These are phyloP conservation scores for Ramphastos sulfuratus DNA, from an alignment of 2,113 vertebrate species.

Conservation along the genomic window DNA sequence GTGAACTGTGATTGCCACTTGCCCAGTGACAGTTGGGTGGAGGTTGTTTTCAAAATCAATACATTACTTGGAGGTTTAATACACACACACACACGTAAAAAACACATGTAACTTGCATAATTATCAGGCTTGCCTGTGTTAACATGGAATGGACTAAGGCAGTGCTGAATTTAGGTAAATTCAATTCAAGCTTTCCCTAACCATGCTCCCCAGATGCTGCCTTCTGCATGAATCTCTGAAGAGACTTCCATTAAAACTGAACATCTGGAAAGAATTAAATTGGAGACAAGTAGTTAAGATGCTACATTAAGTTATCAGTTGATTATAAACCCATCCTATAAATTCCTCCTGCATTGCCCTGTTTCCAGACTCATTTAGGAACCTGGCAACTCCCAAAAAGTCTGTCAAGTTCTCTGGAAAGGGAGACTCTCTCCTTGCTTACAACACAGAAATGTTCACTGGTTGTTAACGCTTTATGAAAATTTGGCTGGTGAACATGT, in stretches of 20 bases:
- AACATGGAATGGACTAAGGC: not conserved
- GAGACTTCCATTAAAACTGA: conserved; percentile 1
- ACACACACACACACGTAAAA: not conserved
- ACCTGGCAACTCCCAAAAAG: rapidly evolving
- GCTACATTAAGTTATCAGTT: conserved; percentile 26
- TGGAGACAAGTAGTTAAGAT: not conserved
- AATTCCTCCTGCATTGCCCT: not conserved
- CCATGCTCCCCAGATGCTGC: conserved; percentile 16
- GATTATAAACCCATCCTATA: not conserved
- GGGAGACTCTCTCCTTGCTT: not conserved
- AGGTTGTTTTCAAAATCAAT: not conserved
- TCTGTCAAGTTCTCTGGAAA: not conserved
- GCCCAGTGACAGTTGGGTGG: not conserved
- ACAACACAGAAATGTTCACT: not conserved
- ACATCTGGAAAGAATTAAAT: conserved; percentile 44
- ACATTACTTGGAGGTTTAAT: too few relatives aligned
- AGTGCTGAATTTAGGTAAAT: not conserved
- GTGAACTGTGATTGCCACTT: not conserved
- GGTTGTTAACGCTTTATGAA: not conserved
- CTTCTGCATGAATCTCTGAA: not conserved
- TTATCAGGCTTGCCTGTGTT: not conserved
- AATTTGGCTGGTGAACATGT: not conserved
- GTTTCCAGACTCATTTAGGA: not conserved
- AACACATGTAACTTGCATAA: not conserved
- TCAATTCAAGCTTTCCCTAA: not conserved